phyloP scores from a whole-genome alignment of 2,797 vertebrate genomes.

The Takifugu rubripes region DNA sequence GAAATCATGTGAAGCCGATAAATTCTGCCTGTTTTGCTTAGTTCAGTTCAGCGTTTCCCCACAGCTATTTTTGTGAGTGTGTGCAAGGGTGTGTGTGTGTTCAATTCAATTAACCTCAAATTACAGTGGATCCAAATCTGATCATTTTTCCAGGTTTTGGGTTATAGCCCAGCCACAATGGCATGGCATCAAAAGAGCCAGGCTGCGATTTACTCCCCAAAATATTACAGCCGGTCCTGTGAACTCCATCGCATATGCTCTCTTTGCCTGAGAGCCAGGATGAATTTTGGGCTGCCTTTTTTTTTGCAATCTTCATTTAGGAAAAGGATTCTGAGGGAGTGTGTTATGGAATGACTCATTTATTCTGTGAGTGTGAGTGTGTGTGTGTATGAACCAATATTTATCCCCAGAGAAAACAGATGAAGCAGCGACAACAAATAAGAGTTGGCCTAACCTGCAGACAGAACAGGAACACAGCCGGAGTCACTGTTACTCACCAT shows the following conservation, averaged over 20 bases:
- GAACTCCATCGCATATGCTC: slow-evolving; percentile 34
- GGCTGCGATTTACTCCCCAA: slow-evolving; percentile 53
- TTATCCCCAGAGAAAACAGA: neutral
- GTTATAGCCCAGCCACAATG: slow-evolving; percentile 58
- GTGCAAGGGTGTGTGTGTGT: slow-evolving; percentile 11
- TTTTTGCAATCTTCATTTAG: slow-evolving; percentile 25
- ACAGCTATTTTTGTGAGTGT: too few species aligned
- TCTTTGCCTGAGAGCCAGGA: slow-evolving; percentile 5
- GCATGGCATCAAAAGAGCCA: slow-evolving; percentile 39
- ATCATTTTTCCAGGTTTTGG: slow-evolving; percentile 48
- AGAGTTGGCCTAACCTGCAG: neutral
- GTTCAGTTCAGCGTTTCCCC: too few species aligned
- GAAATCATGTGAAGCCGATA: too few species aligned
- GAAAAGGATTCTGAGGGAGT: slow-evolving; percentile 11
- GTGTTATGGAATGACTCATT: slow-evolving; percentile 38
- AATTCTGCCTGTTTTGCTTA: too few species aligned
- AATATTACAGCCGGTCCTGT: slow-evolving; percentile 42
- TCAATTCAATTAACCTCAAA: slow-evolving; percentile 66
- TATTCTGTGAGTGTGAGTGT: neutral
- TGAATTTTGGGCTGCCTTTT: slow-evolving; percentile 3
- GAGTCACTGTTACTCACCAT: slow-evolving; percentile 38
- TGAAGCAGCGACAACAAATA: neutral
- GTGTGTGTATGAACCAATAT: neutral
- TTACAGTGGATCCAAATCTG: slow-evolving; percentile 51
- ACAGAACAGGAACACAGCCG: slow-evolving; percentile 6